These are phyloP conservation scores for Coreius guichenoti DNA, from an alignment of 2,797 vertebrate species.

Conservation along the genomic window DNA sequence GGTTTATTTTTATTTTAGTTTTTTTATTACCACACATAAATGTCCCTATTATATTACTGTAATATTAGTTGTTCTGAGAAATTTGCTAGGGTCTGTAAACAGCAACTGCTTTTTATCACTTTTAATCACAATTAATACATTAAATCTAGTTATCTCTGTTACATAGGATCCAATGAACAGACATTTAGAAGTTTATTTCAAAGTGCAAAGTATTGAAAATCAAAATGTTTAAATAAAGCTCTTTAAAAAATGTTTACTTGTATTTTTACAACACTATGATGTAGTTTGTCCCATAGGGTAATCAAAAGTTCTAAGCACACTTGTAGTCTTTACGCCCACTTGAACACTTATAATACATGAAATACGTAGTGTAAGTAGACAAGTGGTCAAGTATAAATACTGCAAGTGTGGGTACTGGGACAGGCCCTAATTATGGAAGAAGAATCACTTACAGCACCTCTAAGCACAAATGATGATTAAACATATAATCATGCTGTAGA, in stretches of 20 bases:
- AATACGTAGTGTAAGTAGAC: not conserved
- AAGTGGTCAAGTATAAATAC: not conserved
- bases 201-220: not conserved
- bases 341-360: not conserved
- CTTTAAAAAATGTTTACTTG: not conserved
- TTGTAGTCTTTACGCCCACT: not conserved
- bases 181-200: not conserved
- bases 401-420: not conserved
- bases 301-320: not conserved
- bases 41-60: not conserved
- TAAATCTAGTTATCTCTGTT: not conserved
- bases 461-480: not conserved
- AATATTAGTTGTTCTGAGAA: not conserved
- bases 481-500: constrained; percentile 13
- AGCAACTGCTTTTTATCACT: too few relatives aligned
- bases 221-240: not conserved
- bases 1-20: too few relatives aligned
- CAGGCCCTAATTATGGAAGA: not conserved
- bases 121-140: not conserved
- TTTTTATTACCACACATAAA: not conserved
- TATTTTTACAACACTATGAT: not conserved
- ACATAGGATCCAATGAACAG: not conserved
- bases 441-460: not conserved
- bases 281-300: not conserved
- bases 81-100: not conserved